Percentiles rank a stretch among this genome's conserved stretches.
Evolutionary conservation across 2,113 vertebrate species (phyloP).

Genomic region (Tichodroma muraria): DNA sequence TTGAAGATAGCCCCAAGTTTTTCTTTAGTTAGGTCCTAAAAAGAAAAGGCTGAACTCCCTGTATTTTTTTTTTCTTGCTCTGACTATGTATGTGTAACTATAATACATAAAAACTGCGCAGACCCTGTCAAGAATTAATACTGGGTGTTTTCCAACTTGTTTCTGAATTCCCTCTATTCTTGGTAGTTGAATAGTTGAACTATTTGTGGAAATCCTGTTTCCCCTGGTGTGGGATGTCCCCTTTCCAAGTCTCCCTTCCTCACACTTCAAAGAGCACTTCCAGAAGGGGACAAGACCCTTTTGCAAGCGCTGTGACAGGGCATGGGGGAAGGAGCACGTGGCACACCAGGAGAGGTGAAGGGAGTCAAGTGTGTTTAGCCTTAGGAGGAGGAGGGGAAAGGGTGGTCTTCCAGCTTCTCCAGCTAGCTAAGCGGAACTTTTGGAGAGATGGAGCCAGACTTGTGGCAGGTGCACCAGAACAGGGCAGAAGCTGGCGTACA

Average conservation of each 20-base stretch:
- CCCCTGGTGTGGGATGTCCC: not conserved
- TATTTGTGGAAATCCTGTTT: not conserved
- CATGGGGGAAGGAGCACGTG: not conserved
- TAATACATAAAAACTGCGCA: not conserved
- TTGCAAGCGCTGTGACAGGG: not conserved
- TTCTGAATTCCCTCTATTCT: not conserved
- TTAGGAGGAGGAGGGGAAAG: not conserved
- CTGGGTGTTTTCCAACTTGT: not conserved
- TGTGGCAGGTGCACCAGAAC: not conserved
- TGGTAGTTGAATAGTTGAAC: not conserved
- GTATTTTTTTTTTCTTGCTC: not conserved
- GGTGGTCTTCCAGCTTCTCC: not conserved
- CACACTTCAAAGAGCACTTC: not conserved
- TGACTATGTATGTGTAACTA: not conserved
- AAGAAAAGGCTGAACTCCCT: not conserved
- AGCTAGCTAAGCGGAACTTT: accelerated
- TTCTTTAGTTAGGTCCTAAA: not conserved
- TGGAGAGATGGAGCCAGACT: not conserved
- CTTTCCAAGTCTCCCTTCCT: not conserved
- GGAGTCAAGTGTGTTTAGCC: not conserved
- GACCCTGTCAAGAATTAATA: not conserved
- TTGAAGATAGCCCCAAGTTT: not conserved
- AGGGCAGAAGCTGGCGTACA: not conserved
- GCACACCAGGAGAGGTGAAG: not conserved
- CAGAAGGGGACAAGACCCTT: not conserved